A percentile compares a stretch with the other conserved stretches of the same genome.
These are phyloP conservation scores for Trissonchulus latispiculum DNA, from an alignment of 2,888 invertebrate genomes.

Conservation along the genomic window DNA sequence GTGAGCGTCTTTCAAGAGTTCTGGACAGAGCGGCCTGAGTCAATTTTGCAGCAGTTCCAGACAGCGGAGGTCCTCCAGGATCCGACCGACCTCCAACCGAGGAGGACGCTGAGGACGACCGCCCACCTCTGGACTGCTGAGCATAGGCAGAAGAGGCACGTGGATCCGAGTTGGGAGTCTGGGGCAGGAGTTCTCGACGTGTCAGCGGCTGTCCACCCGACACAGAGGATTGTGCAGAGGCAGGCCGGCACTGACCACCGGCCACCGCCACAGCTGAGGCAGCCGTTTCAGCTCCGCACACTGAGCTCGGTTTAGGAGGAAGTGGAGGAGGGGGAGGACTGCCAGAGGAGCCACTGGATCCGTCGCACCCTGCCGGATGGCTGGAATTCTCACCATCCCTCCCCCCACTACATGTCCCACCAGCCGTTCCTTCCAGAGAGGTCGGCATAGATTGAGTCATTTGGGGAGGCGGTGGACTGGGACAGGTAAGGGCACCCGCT, in stretches of 20 bases:
- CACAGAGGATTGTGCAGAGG: not conserved
- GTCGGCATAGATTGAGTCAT: too few species aligned
- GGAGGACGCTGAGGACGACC: not conserved
- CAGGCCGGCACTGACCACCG: not conserved
- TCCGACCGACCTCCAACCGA: not conserved
- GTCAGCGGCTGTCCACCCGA: not conserved
- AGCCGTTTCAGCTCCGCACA: not conserved
- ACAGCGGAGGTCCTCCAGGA: too few species aligned
- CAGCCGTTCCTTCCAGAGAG: too few species aligned
- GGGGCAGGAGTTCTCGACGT: too few species aligned
- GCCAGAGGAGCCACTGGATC: not conserved
- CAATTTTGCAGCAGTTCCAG: not conserved
- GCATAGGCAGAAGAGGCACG: not conserved
- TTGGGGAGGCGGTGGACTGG: not conserved
- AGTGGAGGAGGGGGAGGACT: not conserved
- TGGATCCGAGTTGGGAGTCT: too few species aligned
- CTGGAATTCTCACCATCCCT: too few species aligned
- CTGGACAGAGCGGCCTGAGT: not conserved
- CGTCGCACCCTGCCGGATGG: too few species aligned
- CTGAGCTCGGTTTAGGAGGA: not conserved
- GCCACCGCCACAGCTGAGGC: not conserved
- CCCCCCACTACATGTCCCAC: too few species aligned
- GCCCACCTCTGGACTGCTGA: not conserved
- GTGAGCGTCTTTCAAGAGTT: not conserved
- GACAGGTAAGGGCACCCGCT: too few species aligned